phyloP scores from a whole-genome alignment of 2,113 vertebrate genomes.

The Pristiophorus japonicus region DNA sequence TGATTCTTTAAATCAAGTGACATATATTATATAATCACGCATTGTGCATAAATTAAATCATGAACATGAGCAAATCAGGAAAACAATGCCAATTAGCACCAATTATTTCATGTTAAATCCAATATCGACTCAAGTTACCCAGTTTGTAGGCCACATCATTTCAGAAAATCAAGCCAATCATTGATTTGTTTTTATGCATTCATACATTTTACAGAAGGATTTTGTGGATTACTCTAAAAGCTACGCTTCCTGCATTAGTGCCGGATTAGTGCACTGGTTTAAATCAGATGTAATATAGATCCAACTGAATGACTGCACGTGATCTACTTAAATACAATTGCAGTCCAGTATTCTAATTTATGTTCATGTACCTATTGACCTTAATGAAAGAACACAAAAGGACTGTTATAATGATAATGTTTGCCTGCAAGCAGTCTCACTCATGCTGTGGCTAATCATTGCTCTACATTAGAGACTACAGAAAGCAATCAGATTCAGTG shows the following conservation, averaged over 20 bases:
- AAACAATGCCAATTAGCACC: constrained; percentile 27
- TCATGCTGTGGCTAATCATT: constrained; percentile 36
- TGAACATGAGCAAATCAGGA: background rate
- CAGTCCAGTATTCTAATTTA: constrained; percentile 55
- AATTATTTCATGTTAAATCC: constrained; percentile 3
- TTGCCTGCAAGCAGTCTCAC: constrained; percentile 43
- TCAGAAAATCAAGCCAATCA: constrained; percentile 23
- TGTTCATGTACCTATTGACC: constrained; percentile 57
- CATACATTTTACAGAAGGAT: constrained; percentile 45
- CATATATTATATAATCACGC: background rate
- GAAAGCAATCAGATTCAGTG: constrained; percentile 30
- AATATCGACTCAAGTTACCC: no score
- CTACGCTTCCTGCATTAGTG: constrained; percentile 55
- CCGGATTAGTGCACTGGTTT: constrained; percentile 56
- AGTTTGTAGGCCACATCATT: background rate
- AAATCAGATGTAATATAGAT: constrained; percentile 63
- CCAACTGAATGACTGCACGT: constrained; percentile 53
- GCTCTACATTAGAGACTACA: constrained; percentile 2
- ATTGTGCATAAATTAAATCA: constrained; percentile 3
- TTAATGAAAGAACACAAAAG: constrained; percentile 43
- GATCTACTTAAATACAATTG: constrained; percentile 51
- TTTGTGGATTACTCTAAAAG: constrained; percentile 58
- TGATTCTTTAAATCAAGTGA: background rate
- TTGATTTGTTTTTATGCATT: constrained; percentile 28
- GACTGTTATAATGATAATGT: constrained; percentile 48